Evolutionary conservation across 1,140 invertebrate genomes (phyloP).

Genomic region (Glomeris maerens): DNA sequence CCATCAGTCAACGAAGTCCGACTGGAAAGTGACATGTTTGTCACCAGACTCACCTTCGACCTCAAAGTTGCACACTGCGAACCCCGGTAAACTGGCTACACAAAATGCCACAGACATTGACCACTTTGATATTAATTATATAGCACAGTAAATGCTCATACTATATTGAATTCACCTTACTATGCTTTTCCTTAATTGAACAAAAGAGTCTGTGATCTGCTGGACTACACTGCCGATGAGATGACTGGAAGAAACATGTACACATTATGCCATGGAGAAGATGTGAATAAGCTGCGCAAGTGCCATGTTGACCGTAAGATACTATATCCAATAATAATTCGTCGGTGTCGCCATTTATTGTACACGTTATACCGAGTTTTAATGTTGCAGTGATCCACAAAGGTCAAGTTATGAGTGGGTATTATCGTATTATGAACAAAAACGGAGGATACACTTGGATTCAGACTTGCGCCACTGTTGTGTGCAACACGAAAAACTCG

Average conservation of each 20-base stretch:
- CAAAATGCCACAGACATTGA: too few relatives aligned
- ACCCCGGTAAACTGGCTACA: slow-evolving; percentile 54
- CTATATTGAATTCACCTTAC: too few relatives aligned
- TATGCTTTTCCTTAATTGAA: too few relatives aligned
- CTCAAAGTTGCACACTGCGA: slow-evolving; percentile 94
- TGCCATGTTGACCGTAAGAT: slow-evolving; percentile 84
- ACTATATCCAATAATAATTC: not conserved
- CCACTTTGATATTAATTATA: too few relatives aligned
- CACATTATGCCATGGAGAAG: slow-evolving; percentile 84
- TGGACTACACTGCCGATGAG: slow-evolving; percentile 87
- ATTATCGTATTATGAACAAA: slow-evolving; percentile 91
- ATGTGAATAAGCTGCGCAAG: slow-evolving; percentile 81
- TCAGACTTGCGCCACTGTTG: slow-evolving; percentile 89
- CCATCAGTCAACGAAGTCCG: slow-evolving; percentile 92
- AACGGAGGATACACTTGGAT: slow-evolving; percentile 89
- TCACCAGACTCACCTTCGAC: slow-evolving; percentile 87
- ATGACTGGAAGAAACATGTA: slow-evolving; percentile 86
- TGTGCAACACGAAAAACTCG: slow-evolving; percentile 85
- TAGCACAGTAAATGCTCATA: too few relatives aligned
- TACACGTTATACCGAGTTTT: slow-evolving; percentile 18
- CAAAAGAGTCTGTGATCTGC: slow-evolving; percentile 82
- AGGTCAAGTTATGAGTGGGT: slow-evolving; percentile 89
- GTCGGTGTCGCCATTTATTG: not conserved
- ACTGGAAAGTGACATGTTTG: slow-evolving; percentile 91
- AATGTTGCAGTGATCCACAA: slow-evolving; percentile 75